Percentiles rank a stretch among this genome's conserved stretches.
Evolutionary conservation across 1,140 invertebrate genomes (phyloP).

Genomic region (Saxidomus purpurata): DNA sequence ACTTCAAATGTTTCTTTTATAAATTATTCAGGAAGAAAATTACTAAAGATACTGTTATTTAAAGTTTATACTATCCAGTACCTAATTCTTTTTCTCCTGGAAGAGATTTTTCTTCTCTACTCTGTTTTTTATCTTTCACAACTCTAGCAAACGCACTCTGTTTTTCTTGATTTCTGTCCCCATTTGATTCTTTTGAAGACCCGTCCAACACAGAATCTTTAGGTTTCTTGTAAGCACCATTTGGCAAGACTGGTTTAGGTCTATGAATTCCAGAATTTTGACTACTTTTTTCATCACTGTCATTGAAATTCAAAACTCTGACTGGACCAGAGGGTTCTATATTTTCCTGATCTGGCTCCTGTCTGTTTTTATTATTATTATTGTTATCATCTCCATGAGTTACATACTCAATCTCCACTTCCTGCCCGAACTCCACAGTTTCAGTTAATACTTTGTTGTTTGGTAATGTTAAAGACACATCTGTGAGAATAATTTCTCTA

Average conservation of each 20-base stretch:
- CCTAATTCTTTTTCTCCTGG: slow-evolving; percentile 57
- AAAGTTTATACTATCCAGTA: no score
- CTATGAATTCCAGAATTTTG: slow-evolving; percentile 47
- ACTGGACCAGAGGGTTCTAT: slow-evolving; percentile 64
- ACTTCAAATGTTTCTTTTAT: no score
- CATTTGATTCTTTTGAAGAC: slow-evolving; percentile 52
- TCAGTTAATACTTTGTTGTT: neutral
- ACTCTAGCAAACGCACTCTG: slow-evolving; percentile 65
- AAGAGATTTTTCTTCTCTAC: slow-evolving; percentile 36
- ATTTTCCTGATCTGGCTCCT: slow-evolving; percentile 34
- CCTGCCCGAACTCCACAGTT: slow-evolving; percentile 48
- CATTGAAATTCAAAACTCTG: slow-evolving; percentile 54
- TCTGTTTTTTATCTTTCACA: slow-evolving; percentile 41
- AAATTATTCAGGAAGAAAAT: no score
- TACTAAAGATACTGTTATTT: no score
- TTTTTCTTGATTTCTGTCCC: slow-evolving; percentile 40
- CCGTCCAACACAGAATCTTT: slow-evolving; percentile 22
- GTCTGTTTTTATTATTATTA: slow-evolving; percentile 10
- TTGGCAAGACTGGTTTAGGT: slow-evolving; percentile 66
- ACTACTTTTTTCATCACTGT: slow-evolving; percentile 51
- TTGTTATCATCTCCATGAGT: slow-evolving; percentile 24
- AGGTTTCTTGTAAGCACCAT: slow-evolving; percentile 32
- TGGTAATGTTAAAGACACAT: slow-evolving; percentile 42
- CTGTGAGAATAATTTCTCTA: slow-evolving; percentile 40
- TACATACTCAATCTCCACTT: slow-evolving; percentile 57